Base-by-base conservation (phyloP, 2,113 vertebrate genomes). In the Engraulis encrasicolus region DNA sequence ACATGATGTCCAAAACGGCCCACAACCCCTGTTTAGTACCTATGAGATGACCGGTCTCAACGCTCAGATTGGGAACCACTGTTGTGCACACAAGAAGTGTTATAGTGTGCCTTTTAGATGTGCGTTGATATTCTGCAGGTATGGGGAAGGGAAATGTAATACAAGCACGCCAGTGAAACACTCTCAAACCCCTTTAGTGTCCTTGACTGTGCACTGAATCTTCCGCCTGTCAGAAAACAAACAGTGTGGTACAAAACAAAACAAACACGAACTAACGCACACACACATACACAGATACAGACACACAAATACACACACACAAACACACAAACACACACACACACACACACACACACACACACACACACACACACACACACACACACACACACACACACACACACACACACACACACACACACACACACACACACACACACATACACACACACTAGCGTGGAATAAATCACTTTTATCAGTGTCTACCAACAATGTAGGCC, bases 241-340 rank as follows among this genome's bases (percentile, higher is more conserved):
- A 74, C 27, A 74, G 66, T 3, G 40, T 17, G 66, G 66, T n/a
- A n/a, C n/a, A 36, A 74, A 17, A 45, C 40, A 45, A 45, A 45
- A 45, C 40, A 0, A 12, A 34, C 12, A 58, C 18, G 23, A 1
- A 20, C 52, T 2, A 2, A 58, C 52, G 19, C 52, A 58, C 52
- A 58, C 52, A 54, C 52, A 54, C 52, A 54, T 19, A 54, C 52
- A 54, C 50, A 58, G 19, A 71, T 2, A 71, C 61, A 71, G 6
- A 71, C 61, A 71, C 61, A 71, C 61, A 71, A n/a, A 71, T 27
- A 71, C 61, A 71, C 27, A 71, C 61, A 71, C 61, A 71, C 23
- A 71, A 7, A 34, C 27, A 71, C 27, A 71, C n/a, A 74, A 2
- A 74, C 23, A 71, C 61, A 27, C n/a, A 27, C 61, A 71, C 9